A percentile compares a stretch with the other conserved stretches of the same genome.
Conservation (phyloP, 92 coral and sea anemone species). For the Epizoanthus ramosus region DNA sequence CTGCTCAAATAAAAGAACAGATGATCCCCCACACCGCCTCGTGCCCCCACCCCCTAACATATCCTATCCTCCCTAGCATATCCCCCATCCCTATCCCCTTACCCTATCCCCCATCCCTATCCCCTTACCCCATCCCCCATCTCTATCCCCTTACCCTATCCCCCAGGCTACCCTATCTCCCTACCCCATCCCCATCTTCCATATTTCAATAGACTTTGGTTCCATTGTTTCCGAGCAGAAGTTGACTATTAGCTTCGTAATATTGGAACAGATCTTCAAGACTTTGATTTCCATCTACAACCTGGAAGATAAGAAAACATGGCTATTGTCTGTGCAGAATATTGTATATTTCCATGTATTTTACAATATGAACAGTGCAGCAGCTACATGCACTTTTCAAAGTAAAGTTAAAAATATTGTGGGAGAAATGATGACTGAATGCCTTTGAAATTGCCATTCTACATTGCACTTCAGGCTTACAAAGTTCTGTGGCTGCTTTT, state of each 20-base stretch:
- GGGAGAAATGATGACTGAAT: not conserved
- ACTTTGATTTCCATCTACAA: constrained; percentile 94
- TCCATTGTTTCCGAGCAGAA: constrained; percentile 65
- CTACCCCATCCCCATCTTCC: not conserved
- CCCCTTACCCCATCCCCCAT: no score
- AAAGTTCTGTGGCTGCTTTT: no score
- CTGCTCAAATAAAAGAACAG: no score
- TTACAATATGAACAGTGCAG: no score
- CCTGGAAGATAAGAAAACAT: constrained; percentile 47
- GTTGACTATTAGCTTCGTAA: constrained; percentile 88
- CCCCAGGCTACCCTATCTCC: not conserved
- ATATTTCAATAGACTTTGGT: constrained; percentile 33
- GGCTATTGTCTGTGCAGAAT: not conserved
- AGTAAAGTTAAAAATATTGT: not conserved
- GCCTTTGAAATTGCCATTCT: not conserved
- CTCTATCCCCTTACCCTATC: no score
- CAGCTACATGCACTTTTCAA: not conserved
- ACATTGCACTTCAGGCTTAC: no score
- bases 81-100: no score
- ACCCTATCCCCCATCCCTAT: no score
- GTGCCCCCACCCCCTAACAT: no score
- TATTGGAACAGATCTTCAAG: constrained; percentile 82
- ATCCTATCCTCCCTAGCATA: no score
- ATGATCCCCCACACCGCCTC: no score
- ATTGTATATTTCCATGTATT: not conserved